Base-by-base conservation (phyloP, 2,797 vertebrate species). In the Enteromius anoplus region DNA sequence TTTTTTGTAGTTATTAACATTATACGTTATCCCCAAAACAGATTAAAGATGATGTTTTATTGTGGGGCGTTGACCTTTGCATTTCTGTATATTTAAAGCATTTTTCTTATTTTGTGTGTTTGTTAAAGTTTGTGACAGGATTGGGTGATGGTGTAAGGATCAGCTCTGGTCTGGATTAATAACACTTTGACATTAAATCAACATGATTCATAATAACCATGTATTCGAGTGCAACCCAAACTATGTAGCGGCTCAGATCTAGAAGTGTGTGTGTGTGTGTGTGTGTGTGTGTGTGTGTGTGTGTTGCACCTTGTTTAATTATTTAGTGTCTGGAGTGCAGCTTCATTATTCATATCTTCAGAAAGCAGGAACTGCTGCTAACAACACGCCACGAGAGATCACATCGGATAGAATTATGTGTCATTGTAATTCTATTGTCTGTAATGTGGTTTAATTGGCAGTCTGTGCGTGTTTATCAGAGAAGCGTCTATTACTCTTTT, bases 311-410 rank as follows among this genome's bases (percentile, higher is more conserved):
- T 66, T 5, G 37, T n/a, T 68, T 37, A 40, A 40, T 40, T 11
- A 68, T 68, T 68, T 21, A 66, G 64, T 32, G 34, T 68, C 19
- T 40, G 64, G 17, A 68, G 34, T 40, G 5, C 19, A 17, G 15
- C 32, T 66, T 34, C 17, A 66, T 37, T 66, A 66, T 66, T 66
- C 19, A 66, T 58, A 58, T 58, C 55, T 58, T n/a, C 64, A 5
- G 64, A 66, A 66, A 65, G 34, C 62, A 34, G 29, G 29, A 21
- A 34, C 15, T 65, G 29, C 62, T 32, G 17, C 64, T 29, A 26
- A 62, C 53, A 55, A n/a, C 53, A 55, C 21, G 19, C 3, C 21
- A 15, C 19, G 29, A 65, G 23, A 62, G 60, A 64, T 17, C 60
- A 32, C 60, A 8, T 1, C 17, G 0, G 4, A 26, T 14, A 11